Base-by-base conservation (phyloP, 2,113 vertebrate genomes). In the Fregetta grallaria region DNA sequence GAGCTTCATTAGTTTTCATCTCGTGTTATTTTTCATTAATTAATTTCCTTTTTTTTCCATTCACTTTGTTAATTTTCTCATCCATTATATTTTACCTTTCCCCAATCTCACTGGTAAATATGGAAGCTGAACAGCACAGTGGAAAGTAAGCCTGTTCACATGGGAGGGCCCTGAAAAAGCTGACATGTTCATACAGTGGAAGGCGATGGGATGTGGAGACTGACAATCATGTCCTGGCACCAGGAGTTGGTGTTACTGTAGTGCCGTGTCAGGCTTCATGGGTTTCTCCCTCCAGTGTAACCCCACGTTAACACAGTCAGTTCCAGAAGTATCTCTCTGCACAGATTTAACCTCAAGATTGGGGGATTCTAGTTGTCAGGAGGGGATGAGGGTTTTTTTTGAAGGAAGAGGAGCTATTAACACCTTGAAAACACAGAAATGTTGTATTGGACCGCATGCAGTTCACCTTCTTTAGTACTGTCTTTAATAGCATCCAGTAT, bases 211-310 rank as follows among this genome's bases (percentile, higher is more conserved):
- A 29, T 50, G 9, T 4, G 1, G 66, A 44, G 16, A 7, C 23
- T 52, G 36, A 19, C 8, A 3, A 12, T 79, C 13, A 7, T 26
- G 21, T 53, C 17, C 18, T 42, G 30, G 30, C 42, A 71, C 30
- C 45, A 67, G n/a, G 30, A 42, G 40, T 13, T 74, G 67, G 11
- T 68, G 61, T 61, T 67, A 13, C 3, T 4, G 17, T 27, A 36
- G n/a, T 3, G 1, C 30, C 1, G 0, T 36, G 34, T 45, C 3
- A 4, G 30, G 15, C 22, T 65, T 71, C 18, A 26, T 52, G 44
- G 12, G 14, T 70, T 86, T 65, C 44, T 53, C 21, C 21, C 59
- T 86, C 38, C 50, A 34, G 34, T 2, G 8, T 15, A 52, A 29
- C 77, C 5, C 36, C 27, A 20, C 1, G 1, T 58, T 45, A 50